Evolutionary conservation across 2,888 invertebrate species (phyloP), one percentile per base, ranked within the genome.

Genomic region (Candidula unifasciata): DNA sequence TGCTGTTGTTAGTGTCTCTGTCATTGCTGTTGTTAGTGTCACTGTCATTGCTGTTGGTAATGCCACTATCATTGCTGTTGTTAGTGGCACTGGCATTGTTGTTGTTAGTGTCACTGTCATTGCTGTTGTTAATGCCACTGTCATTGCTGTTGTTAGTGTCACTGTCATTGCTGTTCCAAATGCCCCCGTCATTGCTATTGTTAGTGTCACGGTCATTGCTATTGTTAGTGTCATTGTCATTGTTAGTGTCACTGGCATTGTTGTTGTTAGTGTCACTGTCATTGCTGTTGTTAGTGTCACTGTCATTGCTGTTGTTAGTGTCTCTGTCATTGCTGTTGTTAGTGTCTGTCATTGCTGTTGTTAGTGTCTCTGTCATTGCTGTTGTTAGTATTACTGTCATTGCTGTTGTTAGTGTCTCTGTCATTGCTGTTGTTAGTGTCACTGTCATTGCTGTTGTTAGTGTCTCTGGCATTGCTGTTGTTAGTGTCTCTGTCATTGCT

Each of bases 101-200:
- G 54, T 16, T 54, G 16, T 54, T 73, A 30, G 33, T 73, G 33
- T 35, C 33, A 73, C 73, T 73, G 33, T 35, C 33, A 73, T 35
- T 73, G 33, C 73, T 73, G 33, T 35, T 73, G 33, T 33, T 73
- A 30, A 33, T 73, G 33, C 73, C 33, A 73, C 73, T 35, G 16
- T 54, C 54, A 54, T 16, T 54, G 54, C 54, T 54, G 54, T 16
- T 54, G 16, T 54, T 54, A 16, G 10, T 30, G 24, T 73, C 73
- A 24, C 30, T 35, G 10, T 24, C 24, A 35, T 35, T 52, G 18
- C 54, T 54, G n/a, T 54, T 54, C 37, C 77, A 5, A 44, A 44
- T 73, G 24, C 73, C 33, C 16, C 73, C 33, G 10, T 35, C 33
- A 73, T n/a, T n/a, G n/a, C n/a, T n/a, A n/a, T n/a, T n/a, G n/a